Evolutionary conservation across 2,113 vertebrate genomes (phyloP), one percentile per base, ranked within the genome.

Genomic region (Gavia stellata): DNA sequence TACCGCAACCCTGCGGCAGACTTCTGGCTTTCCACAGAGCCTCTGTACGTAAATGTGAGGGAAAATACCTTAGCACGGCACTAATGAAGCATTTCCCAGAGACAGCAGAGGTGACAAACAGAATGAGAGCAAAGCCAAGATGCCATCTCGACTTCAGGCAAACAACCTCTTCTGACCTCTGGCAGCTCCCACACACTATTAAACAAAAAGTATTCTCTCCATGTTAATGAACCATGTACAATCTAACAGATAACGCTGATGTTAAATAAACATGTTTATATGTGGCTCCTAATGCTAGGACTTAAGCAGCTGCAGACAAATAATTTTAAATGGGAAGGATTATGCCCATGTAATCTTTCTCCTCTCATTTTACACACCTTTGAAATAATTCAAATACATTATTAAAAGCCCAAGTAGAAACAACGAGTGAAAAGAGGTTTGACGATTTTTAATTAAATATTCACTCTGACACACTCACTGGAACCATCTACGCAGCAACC

Each of bases 251-350:
- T 95, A 97, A 93, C 44, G 1, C 49, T 61, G 79, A 61, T 85
- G 90, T 88, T 96, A 97, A 97, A 95, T 62, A 95, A 97, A 97
- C 89, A 68, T 56, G 92, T 96, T 96, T 94, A 23, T 88, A 42
- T 33, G 55, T 17, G 94, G 73, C 86, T 92, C 53, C 71, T 77
- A 94, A 90, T 42, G 75, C 82, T 24, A 58, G 74, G 66, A 77
- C 40, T 95, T 90, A 92, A 73, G 92, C 49, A 88, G 86, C 86
- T 71, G 75, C 42, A 89, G 68, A 91, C 63, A 94, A 96, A 86
- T 71, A 81, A 88, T 85, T 95, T 86, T 62, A 95, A 94, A 94
- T 26, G 74, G 74, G 59, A 94, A 86, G 78, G 91, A 92, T 94
- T 95, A 93, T 47, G 50, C 42, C 75, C 7, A 7, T 8, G 10